Evolutionary conservation across 1,140 invertebrate genomes (phyloP).

Genomic region (Nebria ingens): DNA sequence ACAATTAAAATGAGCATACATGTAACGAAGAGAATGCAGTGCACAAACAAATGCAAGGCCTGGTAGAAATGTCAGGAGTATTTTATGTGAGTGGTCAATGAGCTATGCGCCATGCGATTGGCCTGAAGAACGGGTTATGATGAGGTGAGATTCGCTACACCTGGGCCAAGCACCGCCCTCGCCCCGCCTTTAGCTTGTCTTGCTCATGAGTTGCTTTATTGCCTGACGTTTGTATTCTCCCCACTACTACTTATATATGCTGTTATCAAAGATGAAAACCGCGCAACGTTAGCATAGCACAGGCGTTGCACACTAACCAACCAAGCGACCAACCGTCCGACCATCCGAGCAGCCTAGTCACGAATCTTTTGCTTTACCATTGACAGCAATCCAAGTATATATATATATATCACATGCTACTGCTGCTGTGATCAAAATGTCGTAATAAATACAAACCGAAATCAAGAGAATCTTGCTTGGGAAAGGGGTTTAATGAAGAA

Average conservation of each 20-base stretch:
- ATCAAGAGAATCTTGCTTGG: neutral
- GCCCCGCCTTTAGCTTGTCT: conserved; percentile 20
- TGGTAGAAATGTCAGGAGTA: conserved; percentile 23
- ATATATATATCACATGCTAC: neutral
- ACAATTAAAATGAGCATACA: too few species aligned
- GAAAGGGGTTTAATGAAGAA: neutral
- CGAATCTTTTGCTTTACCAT: neutral
- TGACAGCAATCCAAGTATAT: neutral
- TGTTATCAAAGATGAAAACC: neutral
- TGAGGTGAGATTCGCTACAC: conserved; percentile 32
- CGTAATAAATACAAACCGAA: neutral
- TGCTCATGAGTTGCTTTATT: conserved; percentile 33
- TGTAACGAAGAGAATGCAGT: too few species aligned
- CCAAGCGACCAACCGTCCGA: neutral
- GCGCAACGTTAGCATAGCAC: neutral
- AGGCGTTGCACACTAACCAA: too few species aligned
- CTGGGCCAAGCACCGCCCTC: conserved; percentile 27
- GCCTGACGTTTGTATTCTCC: conserved; percentile 12
- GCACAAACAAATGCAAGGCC: too few species aligned
- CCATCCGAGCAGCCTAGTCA: too few species aligned
- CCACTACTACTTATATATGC: neutral
- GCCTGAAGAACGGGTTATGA: conserved; percentile 31
- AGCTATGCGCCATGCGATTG: conserved; percentile 29
- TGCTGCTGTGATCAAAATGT: neutral
- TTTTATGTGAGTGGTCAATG: conserved; percentile 34